Evolutionary conservation across 2,888 invertebrate species (phyloP), one percentile per base, ranked within the genome.

Genomic region (Dyspetes luteomarginatus): DNA sequence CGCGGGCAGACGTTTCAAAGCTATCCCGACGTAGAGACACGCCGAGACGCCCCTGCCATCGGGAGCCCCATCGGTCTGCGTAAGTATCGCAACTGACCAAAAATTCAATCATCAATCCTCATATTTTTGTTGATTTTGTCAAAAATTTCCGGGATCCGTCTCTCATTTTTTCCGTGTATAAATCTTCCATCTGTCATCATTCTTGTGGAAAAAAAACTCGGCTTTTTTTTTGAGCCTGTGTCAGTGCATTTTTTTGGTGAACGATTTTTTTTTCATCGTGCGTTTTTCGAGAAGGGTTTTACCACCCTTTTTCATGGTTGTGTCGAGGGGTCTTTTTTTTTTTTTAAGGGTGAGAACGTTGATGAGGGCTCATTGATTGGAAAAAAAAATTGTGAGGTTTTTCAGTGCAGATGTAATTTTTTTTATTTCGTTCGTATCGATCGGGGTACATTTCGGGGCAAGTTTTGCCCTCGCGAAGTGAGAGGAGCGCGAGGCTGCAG

Each of bases 21-120:
- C 91, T 86, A 90, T 88, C 90, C 90, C 90, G 88, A 91, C 89
- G 91, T 87, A 91, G 91, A 91, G 91, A 91, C 91, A 91, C 90
- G 89, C 90, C 90, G 90, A 89, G 91, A 91, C 90, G 87, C 90
- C 91, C 90, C 90, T 88, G 91, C 88, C 89, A 89, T 87, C 90
- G 89, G 89, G 91, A 92, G 90, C 89, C 77, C 89, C 88, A 90
- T 91, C 88, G 89, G 88, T 91, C 88, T 90, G 87, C 86, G 92
- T 92, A 87, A 92, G 91, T 91, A 90, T 52, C 56, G 12, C n/a
- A 58, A 52, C 45, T 22, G 52, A 45, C 62, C 12, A 73, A 56
- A 74, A 43, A 64, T 55, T 17, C 7, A 28, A 19, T 41, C 17
- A n/a, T 65, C 17, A n/a, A n/a, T n/a, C n/a, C 43, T 26, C 48